Evolutionary conservation across 2,797 vertebrate species (phyloP).

Genomic region (Phataginus tetradactyla): DNA sequence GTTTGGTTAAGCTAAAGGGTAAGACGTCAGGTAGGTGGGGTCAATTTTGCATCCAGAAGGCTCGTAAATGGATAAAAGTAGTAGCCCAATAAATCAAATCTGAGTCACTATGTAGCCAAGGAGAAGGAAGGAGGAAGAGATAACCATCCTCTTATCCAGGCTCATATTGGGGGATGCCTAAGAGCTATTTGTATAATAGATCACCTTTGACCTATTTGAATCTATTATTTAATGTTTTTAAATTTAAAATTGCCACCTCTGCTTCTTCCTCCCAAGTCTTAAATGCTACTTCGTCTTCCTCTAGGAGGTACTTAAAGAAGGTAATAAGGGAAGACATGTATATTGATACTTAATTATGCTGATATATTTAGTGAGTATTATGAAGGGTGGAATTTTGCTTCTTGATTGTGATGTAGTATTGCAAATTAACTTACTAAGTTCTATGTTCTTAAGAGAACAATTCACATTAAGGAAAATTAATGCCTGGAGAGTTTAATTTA

Average conservation of each 20-base stretch:
- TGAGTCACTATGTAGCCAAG: background rate
- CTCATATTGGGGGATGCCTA: background rate
- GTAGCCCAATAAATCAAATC: background rate
- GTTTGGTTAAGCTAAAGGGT: background rate
- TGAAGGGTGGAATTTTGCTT: background rate
- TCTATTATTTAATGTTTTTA: background rate
- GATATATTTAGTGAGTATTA: background rate
- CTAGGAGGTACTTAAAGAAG: background rate
- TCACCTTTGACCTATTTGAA: background rate
- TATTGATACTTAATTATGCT: background rate
- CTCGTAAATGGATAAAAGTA: background rate
- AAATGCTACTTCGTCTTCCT: background rate
- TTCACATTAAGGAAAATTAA: background rate
- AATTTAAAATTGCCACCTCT: background rate
- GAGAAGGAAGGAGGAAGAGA: background rate
- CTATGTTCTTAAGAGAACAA: background rate
- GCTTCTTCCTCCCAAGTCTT: conserved; percentile 15
- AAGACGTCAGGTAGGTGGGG: background rate
- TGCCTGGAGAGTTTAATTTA: background rate
- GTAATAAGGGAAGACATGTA: background rate
- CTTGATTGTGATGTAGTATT: background rate
- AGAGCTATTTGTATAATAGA: background rate
- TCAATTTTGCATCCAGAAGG: background rate
- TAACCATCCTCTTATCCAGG: background rate
- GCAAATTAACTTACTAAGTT: background rate